Conservation (phyloP, 2,797 vertebrate genomes). For the Hippopotamyrus pictus region DNA sequence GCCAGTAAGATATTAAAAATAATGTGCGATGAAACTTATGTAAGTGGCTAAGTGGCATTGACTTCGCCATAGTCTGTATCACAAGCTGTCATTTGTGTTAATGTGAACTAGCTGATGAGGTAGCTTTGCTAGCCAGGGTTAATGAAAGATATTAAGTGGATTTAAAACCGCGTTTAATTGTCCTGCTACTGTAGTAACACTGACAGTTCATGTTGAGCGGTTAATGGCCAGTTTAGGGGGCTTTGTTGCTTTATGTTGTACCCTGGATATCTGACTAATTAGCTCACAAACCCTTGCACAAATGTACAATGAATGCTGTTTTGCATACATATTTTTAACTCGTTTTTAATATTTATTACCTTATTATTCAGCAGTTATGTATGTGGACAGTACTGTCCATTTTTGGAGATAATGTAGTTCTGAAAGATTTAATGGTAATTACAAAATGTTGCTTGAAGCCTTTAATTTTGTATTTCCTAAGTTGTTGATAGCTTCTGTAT, state of each 20-base stretch:
- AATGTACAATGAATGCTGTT: not conserved
- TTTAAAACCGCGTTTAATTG: not conserved
- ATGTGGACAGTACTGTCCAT: not conserved
- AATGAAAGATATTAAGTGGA: not conserved
- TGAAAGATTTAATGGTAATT: not conserved
- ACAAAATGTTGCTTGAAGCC: not conserved
- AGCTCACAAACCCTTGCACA: not conserved
- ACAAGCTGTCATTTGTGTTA: not conserved
- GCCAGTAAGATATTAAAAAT: not conserved
- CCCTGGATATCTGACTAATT: not conserved
- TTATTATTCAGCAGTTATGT: not conserved
- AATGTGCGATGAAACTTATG: not conserved
- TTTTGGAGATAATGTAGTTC: not conserved
- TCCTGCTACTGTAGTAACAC: not conserved
- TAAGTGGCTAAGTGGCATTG: not conserved
- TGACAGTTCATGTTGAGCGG: not conserved
- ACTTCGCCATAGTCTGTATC: not conserved
- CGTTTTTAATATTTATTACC: slow-evolving; percentile 1
- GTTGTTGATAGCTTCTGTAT: not conserved
- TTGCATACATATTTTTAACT: not conserved
- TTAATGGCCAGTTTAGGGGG: not conserved
- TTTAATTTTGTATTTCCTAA: not conserved
- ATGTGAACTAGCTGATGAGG: not conserved
- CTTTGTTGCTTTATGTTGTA: not conserved
- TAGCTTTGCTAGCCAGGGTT: not conserved